Percentiles rank a stretch among this genome's conserved stretches.
Conservation (phyloP, 2,888 invertebrate genomes). For the Pseudeuparius sepicola region DNA sequence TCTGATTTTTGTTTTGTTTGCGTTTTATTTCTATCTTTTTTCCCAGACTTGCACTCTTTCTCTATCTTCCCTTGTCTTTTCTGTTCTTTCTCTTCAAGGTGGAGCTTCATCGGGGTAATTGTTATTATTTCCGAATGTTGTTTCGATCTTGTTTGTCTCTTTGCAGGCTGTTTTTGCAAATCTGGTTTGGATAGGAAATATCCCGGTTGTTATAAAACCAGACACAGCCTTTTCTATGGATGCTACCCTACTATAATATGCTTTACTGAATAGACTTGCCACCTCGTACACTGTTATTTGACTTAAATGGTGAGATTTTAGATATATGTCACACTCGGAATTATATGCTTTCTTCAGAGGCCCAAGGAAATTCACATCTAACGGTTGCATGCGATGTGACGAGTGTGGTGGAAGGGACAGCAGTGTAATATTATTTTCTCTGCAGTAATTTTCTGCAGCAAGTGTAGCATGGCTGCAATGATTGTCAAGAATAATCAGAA, state of each 20-base stretch:
- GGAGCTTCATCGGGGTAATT: slow-evolving; percentile 18
- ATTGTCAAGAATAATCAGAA: slow-evolving; percentile 15
- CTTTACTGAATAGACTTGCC: slow-evolving; percentile 24
- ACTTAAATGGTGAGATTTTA: slow-evolving; percentile 24
- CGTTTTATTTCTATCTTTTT: no score
- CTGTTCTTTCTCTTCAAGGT: slow-evolving; percentile 18
- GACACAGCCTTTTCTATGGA: slow-evolving; percentile 30
- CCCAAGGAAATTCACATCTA: slow-evolving; percentile 19
- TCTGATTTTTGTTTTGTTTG: no score
- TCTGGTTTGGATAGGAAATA: slow-evolving; percentile 29
- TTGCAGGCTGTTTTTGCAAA: no score
- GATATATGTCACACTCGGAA: slow-evolving; percentile 24
- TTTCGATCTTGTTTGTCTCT: slow-evolving; percentile 13
- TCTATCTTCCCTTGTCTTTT: no score
- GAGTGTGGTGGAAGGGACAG: slow-evolving; percentile 20
- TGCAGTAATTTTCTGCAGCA: slow-evolving; percentile 15
- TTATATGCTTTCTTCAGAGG: no score
- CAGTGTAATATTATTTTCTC: slow-evolving; percentile 16
- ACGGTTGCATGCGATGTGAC: slow-evolving; percentile 19
- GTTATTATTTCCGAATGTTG: slow-evolving; percentile 16
- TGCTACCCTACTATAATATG: slow-evolving; percentile 19
- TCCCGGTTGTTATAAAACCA: slow-evolving; percentile 30
- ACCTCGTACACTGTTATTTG: slow-evolving; percentile 29
- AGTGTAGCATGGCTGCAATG: slow-evolving; percentile 15
- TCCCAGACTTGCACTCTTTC: no score